Evolutionary conservation across 2,113 vertebrate genomes (phyloP).

Genomic region (Ailurus styani): DNA sequence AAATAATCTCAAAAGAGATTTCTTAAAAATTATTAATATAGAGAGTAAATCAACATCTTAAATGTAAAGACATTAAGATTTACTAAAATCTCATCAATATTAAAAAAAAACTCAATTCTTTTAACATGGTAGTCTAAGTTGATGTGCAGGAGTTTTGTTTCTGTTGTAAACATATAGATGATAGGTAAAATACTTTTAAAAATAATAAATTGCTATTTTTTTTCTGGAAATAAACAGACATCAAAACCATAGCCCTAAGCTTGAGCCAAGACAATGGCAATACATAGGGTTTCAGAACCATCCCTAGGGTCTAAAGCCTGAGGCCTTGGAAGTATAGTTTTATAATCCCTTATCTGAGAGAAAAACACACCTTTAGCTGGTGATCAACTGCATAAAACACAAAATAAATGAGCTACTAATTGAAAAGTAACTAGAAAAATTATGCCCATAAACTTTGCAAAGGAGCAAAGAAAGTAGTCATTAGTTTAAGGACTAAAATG

Average conservation of each 20-base stretch:
- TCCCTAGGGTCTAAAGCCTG: background rate
- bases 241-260: background rate
- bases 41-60: conserved; percentile 12
- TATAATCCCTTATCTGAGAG: background rate
- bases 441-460: background rate
- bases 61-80: background rate
- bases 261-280: background rate
- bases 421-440: background rate
- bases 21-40: conserved; percentile 7
- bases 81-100: background rate
- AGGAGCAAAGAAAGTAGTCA: background rate
- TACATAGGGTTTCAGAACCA: background rate
- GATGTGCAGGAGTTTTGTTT: background rate
- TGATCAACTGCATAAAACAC: background rate
- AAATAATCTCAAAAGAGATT: background rate
- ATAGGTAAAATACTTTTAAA: background rate
- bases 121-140: background rate
- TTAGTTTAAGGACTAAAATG: background rate
- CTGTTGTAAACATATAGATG: background rate
- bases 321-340: background rate
- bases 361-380: background rate
- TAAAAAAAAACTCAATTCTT: background rate
- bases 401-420: background rate
- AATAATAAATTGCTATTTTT: background rate
- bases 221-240: background rate